Evolutionary conservation across 2,797 vertebrate genomes (phyloP).

Genomic region (Glyptemys insculpta): DNA sequence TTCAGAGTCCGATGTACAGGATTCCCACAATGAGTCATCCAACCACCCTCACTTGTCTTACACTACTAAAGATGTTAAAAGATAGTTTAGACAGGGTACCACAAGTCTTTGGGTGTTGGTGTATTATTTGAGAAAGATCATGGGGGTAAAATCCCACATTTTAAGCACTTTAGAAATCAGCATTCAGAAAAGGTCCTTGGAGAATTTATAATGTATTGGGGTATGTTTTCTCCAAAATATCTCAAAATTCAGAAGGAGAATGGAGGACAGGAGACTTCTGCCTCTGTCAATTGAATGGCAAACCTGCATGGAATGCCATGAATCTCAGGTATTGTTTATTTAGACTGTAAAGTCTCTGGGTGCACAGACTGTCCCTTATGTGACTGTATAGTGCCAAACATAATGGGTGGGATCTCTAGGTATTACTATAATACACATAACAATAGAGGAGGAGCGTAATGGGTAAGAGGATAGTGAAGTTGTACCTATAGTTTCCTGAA

Average conservation of each 20-base stretch:
- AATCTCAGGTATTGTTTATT: neutral
- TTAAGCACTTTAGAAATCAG: neutral
- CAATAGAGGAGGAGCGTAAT: neutral
- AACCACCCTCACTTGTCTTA: neutral
- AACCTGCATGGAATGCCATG: neutral
- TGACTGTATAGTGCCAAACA: neutral
- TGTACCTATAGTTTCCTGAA: neutral
- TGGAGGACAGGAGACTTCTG: neutral
- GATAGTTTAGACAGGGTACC: neutral
- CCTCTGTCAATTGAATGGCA: rapidly evolving
- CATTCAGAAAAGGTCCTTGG: neutral
- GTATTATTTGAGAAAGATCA: neutral
- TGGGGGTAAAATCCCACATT: rapidly evolving
- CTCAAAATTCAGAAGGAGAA: neutral
- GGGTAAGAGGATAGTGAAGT: neutral
- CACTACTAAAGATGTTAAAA: neutral
- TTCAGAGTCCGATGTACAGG: too few relatives aligned
- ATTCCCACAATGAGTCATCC: neutral
- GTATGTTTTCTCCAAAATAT: neutral
- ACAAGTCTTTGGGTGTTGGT: neutral
- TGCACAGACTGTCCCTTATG: neutral
- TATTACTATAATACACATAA: neutral
- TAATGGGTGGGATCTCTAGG: neutral
- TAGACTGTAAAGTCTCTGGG: neutral
- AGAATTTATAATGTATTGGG: neutral